Evolutionary conservation across 2,113 vertebrate species (phyloP), one percentile per base, ranked within the genome.

Genomic region (Petrocephalus microphthalmus): DNA sequence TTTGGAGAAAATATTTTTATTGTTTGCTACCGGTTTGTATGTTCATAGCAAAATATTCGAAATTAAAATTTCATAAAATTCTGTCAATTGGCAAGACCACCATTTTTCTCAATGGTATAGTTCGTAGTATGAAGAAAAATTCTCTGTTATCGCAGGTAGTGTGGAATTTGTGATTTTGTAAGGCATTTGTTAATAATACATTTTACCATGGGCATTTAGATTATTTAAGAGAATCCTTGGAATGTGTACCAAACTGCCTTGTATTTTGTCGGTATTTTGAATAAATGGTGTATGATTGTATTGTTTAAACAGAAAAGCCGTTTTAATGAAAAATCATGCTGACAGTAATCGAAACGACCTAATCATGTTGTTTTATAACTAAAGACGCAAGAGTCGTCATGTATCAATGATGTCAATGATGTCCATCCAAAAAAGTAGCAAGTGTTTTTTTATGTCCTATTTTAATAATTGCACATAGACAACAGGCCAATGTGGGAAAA

Each of bases 1-100:
- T 92, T 89, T 84, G 42, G 90, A 90, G 91, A 88, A 89, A 87
- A 84, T 87, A 91, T 94, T 94, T 91, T 89, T 88, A 92, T 94
- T 90, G 92, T 94, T 94, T 94, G 93, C 93, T 96, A 95, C 93
- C 78, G 91, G 92, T 95, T 95, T 97, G 95, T 97, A 95, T 90
- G 95, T 86, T 33, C 92, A 94, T 94, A 86, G 54, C 49, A 49
- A 86, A 88, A 89, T 89, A 91, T 88, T 87, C 89, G 81, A 78
- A 87, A 57, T 92, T 88, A 89, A 90, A 92, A 94, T 95, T 93
- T 93, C 71, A 90, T 87, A 90, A 84, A 88, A 88, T 87, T 90
- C 89, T 92, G 53, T 92, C 88, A 90, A 83, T 89, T 89, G 89
- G 85, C 86, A 85, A 91, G 87, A 89, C 90, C 67, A 90, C 90